Conservation (phyloP, 2,797 vertebrate genomes). For the Muraenolepis orangiensis region DNA sequence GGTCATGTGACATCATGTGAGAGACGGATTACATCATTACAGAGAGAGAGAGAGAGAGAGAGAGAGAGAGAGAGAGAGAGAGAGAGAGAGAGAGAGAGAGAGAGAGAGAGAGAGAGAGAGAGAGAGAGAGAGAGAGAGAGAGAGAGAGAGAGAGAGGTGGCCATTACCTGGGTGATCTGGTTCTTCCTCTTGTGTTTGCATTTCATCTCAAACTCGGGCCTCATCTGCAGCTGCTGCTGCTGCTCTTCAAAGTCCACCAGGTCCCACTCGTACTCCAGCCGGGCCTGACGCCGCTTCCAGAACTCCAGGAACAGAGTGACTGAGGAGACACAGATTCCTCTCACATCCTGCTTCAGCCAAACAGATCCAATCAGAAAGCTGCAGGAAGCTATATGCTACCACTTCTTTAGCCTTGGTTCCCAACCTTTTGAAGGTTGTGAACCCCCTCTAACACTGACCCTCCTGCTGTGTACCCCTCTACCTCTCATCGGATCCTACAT, state of each 20-base stretch:
- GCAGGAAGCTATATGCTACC: no score
- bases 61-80: constrained; percentile 39
- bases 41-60: background rate
- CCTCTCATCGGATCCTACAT: no score
- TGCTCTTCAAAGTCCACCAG: constrained; percentile 80
- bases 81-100: constrained; percentile 29
- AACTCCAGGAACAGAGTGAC: constrained; percentile 81
- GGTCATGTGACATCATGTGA: constrained; percentile 17
- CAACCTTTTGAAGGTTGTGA: no score
- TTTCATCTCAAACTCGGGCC: constrained; percentile 76
- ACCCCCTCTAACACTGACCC: no score
- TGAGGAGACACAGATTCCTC: constrained; percentile 28
- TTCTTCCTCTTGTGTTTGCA: constrained; percentile 72
- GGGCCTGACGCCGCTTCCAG: constrained; percentile 79
- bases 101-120: background rate
- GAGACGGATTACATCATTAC: background rate
- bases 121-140: no score
- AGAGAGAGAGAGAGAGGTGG: no score
- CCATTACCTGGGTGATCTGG: constrained; percentile 73
- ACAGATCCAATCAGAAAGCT: no score
- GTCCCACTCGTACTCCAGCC: constrained; percentile 80
- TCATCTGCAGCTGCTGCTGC: constrained; percentile 79
- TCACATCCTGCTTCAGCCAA: background rate
- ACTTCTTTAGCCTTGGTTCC: no score
- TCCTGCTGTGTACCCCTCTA: no score